phyloP scores from a whole-genome alignment of 2,113 vertebrate genomes.

The Cranoglanis bouderius region DNA sequence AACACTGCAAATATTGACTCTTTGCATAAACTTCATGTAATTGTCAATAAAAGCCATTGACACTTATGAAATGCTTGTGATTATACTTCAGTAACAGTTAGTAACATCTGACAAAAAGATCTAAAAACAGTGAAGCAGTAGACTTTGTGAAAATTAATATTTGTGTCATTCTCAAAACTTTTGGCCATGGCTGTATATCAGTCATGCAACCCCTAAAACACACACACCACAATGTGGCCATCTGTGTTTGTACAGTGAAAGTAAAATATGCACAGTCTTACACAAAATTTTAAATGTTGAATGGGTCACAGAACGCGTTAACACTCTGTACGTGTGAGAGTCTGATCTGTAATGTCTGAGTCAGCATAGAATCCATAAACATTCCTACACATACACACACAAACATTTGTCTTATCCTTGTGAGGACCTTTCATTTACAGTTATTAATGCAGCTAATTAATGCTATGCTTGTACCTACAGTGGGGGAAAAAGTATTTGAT shows the following conservation, averaged over 20 bases:
- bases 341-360: constrained; percentile 26
- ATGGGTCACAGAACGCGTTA: constrained; percentile 18
- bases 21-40: too few relatives aligned
- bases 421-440: not conserved
- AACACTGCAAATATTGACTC: too few relatives aligned
- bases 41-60: too few relatives aligned
- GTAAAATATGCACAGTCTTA: not conserved
- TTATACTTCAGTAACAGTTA: too few relatives aligned
- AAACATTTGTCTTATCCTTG: not conserved
- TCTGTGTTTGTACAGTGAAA: constrained; percentile 5
- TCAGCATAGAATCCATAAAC: not conserved
- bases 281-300: not conserved
- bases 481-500: too few relatives aligned
- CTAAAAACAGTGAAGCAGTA: too few relatives aligned
- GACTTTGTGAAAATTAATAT: too few relatives aligned
- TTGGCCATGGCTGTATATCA: too few relatives aligned
- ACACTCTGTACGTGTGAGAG: not conserved
- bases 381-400: not conserved
- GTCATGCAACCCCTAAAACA: not conserved
- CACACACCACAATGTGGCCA: not conserved
- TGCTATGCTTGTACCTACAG: not conserved
- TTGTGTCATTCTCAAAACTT: too few relatives aligned
- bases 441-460: not conserved
- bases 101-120: too few relatives aligned
- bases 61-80: too few relatives aligned